These are phyloP conservation scores for Excalfactoria chinensis DNA, from an alignment of 2,113 vertebrate genomes.

Conservation along the genomic window DNA sequence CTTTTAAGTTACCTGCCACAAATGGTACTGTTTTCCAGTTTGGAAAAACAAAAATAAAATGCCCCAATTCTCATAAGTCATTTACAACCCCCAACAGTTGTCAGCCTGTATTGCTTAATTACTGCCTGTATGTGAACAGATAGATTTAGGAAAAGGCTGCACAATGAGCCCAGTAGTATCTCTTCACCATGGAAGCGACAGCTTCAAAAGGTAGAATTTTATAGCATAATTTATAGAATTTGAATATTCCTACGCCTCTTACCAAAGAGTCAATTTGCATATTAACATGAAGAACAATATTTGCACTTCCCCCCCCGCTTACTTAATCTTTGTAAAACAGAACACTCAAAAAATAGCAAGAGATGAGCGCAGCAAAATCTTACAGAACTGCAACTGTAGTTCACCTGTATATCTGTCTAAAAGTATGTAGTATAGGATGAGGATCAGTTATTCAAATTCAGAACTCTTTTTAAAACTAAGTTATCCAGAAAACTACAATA, in stretches of 20 bases:
- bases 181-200: neutral
- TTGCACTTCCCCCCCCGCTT: rapidly evolving
- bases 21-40: neutral
- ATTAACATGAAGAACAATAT: neutral
- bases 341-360: neutral
- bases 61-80: neutral
- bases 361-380: neutral
- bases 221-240: neutral
- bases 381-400: neutral
- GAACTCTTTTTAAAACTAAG: neutral
- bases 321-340: neutral
- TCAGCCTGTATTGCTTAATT: neutral
- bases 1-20: neutral
- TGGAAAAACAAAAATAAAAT: neutral
- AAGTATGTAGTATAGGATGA: neutral
- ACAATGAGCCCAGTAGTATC: neutral
- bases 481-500: neutral
- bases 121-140: neutral
- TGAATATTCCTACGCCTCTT: neutral
- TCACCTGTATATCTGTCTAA: neutral
- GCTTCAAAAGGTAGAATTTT: neutral
- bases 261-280: neutral
- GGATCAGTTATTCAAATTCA: neutral
- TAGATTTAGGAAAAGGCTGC: neutral
- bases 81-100: neutral